Percentiles rank a stretch among this genome's conserved stretches.
Evolutionary conservation across 2,888 invertebrate genomes (phyloP).

Genomic region (Mycalesis mineus): DNA sequence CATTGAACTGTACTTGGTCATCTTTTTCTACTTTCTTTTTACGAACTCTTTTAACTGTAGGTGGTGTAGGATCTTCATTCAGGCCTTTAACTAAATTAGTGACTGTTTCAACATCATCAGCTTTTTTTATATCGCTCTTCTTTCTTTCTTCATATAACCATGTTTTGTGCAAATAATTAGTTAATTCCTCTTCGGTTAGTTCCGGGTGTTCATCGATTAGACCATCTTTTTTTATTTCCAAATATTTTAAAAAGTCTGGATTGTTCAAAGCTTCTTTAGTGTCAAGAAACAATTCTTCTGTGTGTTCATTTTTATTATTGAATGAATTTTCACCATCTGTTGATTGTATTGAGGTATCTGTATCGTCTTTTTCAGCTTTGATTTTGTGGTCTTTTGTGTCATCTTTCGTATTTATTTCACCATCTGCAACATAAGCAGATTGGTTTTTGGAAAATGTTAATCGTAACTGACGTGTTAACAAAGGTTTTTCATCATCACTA

Average conservation of each 20-base stretch:
- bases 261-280: constrained; percentile 42
- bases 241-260: constrained; percentile 70
- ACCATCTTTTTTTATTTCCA: constrained; percentile 67
- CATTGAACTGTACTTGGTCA: constrained; percentile 25
- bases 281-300: constrained; percentile 31
- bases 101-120: constrained; percentile 47
- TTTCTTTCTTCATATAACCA: constrained; percentile 62
- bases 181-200: constrained; percentile 64
- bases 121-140: constrained; percentile 40
- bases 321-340: constrained; percentile 43
- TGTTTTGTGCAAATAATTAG: constrained; percentile 68
- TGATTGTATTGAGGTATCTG: constrained; percentile 37
- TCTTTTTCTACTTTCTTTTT: constrained; percentile 49
- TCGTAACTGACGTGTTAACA: background rate
- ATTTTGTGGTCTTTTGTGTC: constrained; percentile 3
- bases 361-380: constrained; percentile 26
- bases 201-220: constrained; percentile 74
- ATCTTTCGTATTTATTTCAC: constrained; percentile 15
- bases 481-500: constrained; percentile 7
- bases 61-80: constrained; percentile 36
- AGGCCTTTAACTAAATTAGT: constrained; percentile 56
- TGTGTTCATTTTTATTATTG: constrained; percentile 36
- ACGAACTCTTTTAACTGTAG: constrained; percentile 46
- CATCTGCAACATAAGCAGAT: constrained; percentile 9
- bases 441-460: constrained; percentile 4